These are phyloP conservation scores for Sebastes minor DNA, from an alignment of 2,797 vertebrate species.

Conservation along the genomic window DNA sequence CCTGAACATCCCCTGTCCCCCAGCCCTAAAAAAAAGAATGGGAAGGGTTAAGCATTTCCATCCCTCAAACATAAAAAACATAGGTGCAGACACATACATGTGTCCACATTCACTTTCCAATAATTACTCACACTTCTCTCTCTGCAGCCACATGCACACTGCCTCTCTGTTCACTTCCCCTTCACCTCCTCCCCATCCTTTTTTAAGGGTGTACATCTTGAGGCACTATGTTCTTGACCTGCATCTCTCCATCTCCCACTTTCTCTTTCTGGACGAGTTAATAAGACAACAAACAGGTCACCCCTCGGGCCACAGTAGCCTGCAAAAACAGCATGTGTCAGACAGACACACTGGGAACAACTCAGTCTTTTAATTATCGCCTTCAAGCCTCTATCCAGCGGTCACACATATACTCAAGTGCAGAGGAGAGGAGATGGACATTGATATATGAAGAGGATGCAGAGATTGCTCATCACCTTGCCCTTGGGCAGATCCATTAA, in stretches of 20 bases:
- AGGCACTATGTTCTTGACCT: neutral
- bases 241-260: constrained; percentile 4
- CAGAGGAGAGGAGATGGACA: constrained; percentile 6
- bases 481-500: constrained; percentile 52
- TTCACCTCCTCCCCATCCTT: constrained; percentile 21
- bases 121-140: neutral
- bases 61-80: too few species aligned
- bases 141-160: neutral
- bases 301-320: neutral
- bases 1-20: too few species aligned
- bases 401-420: neutral
- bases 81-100: neutral
- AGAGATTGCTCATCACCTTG: constrained; percentile 23
- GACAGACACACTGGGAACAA: neutral
- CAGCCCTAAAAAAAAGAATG: too few species aligned
- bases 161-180: constrained; percentile 46
- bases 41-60: too few species aligned
- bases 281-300: constrained; percentile 20
- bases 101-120: neutral
- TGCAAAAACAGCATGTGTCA: neutral
- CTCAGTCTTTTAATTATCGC: constrained; percentile 12
- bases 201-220: neutral
- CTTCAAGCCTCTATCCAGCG: neutral
- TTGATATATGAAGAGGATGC: constrained; percentile 23
- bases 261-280: constrained; percentile 19